Evolutionary conservation across 1,140 invertebrate species (phyloP), one percentile per base, ranked within the genome.

Genomic region (Caenorhabditis inopinata): DNA sequence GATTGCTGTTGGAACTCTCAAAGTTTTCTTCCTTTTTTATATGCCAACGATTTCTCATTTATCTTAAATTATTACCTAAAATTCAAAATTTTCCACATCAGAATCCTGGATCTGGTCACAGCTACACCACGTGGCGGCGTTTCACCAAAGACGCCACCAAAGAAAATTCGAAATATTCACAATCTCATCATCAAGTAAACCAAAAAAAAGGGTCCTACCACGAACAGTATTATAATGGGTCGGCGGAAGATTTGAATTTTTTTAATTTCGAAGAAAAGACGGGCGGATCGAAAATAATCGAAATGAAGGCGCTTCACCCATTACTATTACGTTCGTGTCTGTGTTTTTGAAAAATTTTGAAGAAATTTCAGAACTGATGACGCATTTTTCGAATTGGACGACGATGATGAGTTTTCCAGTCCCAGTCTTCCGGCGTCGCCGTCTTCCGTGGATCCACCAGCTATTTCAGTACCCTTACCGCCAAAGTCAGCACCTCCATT

Each of bases 371-470:
- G 85, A 77, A 85, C 85, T n/a, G 85, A 85, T 49, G 85, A 85
- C 47, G 76, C 87, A 29, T 82, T 80, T 23, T 68, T 86, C 29
- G 85, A 85, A 74, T 23, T 85, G 9, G 85, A 85, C 74, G 85
- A 83, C 35, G 82, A 86, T 75, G 74, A 53, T 32, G 51, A 51
- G 0, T 42, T 51, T 23, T 46, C 38, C 51, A 58, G 78, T 42
- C 68, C 76, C 0, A 51, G 48, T 23, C 7, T 23, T 0, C 35
- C 35, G 1, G 16, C 29, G 5, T 47, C 62, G 6, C 27, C 51
- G 11, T 12, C 68, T 14, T 74, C 32, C 4, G 27, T 68, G 16
- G 45, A 47, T 18, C 27, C 78, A 21, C 62, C 78, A 2, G 49
- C 48, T 11, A 73, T 79, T 42, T 27, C 78, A 1, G 62, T 79